A percentile compares a stretch with the other conserved stretches of the same genome.
Evolutionary conservation across 1,140 invertebrate genomes (phyloP).

Genomic region (Brachionus asplanchnoidis): DNA sequence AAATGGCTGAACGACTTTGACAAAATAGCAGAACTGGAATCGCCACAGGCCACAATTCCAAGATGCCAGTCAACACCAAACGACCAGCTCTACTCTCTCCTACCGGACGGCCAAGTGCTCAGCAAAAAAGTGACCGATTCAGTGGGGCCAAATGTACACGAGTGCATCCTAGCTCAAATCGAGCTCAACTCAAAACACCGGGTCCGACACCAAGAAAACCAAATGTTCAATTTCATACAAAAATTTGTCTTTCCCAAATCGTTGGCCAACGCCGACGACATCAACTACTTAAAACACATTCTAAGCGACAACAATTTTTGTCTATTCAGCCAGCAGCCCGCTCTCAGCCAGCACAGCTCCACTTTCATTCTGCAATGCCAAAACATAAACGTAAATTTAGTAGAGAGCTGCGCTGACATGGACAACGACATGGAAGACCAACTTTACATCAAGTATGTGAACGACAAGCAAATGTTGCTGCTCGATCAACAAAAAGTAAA

Average conservation of each 20-base stretch:
- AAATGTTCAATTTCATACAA: not conserved
- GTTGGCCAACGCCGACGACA: constrained; percentile 22
- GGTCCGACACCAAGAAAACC: not conserved
- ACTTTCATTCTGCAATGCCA: not conserved
- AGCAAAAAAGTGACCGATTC: not conserved
- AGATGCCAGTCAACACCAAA: not conserved
- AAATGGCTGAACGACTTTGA: constrained; percentile 37
- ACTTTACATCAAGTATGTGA: not conserved
- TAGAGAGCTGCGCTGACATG: not conserved
- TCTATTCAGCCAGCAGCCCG: not conserved
- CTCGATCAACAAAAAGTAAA: not conserved
- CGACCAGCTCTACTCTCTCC: not conserved
- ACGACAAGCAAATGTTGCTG: not conserved
- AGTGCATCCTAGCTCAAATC: not conserved
- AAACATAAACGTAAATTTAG: not conserved
- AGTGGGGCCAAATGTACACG: not conserved
- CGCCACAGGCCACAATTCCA: not conserved
- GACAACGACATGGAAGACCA: not conserved
- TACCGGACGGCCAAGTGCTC: not conserved
- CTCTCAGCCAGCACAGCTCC: not conserved
- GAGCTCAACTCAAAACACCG: not conserved
- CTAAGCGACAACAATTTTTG: not conserved
- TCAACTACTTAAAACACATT: constrained; percentile 1
- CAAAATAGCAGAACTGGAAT: constrained; percentile 13
- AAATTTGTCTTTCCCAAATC: constrained; percentile 36